Conservation (phyloP, 2,113 vertebrate species). For the Coregonus clupeaformis region DNA sequence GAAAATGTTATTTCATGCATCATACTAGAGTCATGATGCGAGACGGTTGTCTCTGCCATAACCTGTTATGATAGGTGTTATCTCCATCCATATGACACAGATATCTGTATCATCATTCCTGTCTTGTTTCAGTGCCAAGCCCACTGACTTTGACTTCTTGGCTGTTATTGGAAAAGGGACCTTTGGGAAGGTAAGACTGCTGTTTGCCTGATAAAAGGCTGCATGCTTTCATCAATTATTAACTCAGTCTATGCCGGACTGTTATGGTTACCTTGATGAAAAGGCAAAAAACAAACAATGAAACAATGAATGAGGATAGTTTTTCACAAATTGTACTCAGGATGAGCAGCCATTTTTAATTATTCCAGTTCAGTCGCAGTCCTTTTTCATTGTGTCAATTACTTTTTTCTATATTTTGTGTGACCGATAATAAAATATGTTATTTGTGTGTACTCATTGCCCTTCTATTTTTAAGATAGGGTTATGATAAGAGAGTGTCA, state of each 20-base stretch:
- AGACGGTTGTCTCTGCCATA: background rate
- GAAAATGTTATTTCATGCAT: too few relatives aligned
- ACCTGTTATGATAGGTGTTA: background rate
- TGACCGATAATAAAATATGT: background rate
- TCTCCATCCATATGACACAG: background rate
- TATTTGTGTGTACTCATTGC: background rate
- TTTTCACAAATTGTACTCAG: background rate
- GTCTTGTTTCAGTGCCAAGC: constrained; percentile 66
- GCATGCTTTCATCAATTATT: constrained; percentile 62
- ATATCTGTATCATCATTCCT: constrained; percentile 9
- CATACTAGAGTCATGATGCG: too few relatives aligned
- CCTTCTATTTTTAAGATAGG: background rate
- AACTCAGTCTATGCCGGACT: constrained; percentile 44
- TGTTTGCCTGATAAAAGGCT: constrained; percentile 35
- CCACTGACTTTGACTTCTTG: constrained; percentile 78
- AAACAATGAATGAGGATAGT: background rate
- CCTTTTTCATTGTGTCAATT: background rate
- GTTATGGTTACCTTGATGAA: constrained; percentile 28
- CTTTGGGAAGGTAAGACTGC: constrained; percentile 72
- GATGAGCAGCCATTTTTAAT: background rate
- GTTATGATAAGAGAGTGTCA: background rate
- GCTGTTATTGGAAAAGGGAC: constrained; percentile 77
- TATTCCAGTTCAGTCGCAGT: background rate
- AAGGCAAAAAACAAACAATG: constrained; percentile 5
- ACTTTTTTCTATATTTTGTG: background rate